Percentiles rank a stretch among this genome's conserved stretches.
Conservation (phyloP, 64 coral and sea anemone genomes). For the Trachythela sp. region DNA sequence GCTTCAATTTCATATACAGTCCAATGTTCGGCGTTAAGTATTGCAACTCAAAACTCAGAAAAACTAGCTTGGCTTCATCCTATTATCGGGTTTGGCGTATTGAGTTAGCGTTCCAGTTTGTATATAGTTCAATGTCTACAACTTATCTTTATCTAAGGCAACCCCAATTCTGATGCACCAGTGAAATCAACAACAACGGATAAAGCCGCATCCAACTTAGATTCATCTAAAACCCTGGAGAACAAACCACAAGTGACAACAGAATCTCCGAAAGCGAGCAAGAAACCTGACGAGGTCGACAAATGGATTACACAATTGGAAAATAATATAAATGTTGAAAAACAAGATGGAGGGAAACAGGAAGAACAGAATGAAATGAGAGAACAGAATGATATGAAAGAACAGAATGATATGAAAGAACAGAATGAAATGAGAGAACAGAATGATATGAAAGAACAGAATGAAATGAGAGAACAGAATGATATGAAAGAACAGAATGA, state of each 20-base stretch:
- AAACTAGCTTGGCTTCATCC: no score
- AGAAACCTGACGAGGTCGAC: neutral
- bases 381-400: neutral
- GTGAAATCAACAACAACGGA: no score
- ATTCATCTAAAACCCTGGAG: neutral
- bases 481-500: neutral
- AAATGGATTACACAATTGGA: neutral
- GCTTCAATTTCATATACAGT: no score
- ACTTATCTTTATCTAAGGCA: neutral
- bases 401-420: neutral
- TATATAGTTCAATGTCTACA: no score
- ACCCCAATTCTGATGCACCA: neutral
- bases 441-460: no score
- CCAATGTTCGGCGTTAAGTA: no score
- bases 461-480: neutral
- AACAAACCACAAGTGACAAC: neutral
- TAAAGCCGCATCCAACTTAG: no score
- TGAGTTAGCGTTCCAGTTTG: no score
- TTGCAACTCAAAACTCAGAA: no score
- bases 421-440: no score
- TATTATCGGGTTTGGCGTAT: no score
- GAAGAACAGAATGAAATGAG: neutral
- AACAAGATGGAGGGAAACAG: no score
- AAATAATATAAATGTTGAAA: neutral
- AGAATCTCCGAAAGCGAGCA: neutral